Percentiles rank a stretch among this genome's conserved stretches.
Conservation (phyloP, 2,888 invertebrate genomes). For the Lithophane ornitopus region DNA sequence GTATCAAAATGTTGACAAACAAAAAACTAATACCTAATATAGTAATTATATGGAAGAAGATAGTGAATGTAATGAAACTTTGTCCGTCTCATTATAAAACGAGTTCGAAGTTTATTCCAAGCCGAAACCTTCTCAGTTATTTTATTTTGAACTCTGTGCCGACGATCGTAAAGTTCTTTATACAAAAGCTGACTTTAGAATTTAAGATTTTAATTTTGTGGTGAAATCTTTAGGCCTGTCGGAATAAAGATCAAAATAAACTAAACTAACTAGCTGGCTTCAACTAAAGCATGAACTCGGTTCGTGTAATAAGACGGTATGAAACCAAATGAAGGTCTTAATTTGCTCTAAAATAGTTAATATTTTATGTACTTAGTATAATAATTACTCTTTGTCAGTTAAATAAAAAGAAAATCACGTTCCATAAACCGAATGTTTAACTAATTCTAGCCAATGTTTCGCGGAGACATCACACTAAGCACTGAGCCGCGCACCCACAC, state of each 20-base stretch:
- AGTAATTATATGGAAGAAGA: background rate
- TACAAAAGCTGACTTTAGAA: background rate
- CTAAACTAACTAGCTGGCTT: background rate
- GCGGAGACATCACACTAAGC: too few species aligned
- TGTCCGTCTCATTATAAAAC: background rate
- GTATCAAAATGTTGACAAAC: background rate
- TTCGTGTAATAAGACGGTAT: background rate
- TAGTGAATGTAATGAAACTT: background rate
- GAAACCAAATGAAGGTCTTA: background rate
- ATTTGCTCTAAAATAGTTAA: slow-evolving; percentile 4
- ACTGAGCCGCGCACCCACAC: too few species aligned
- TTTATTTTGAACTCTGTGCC: background rate
- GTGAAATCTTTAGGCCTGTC: background rate
- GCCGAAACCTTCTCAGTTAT: background rate
- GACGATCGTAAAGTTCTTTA: background rate
- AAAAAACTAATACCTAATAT: too few species aligned
- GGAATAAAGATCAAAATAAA: background rate
- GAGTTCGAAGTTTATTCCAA: background rate
- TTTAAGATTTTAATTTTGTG: background rate
- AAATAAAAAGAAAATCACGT: slow-evolving; percentile 3
- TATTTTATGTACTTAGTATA: slow-evolving; percentile 19
- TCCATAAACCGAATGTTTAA: too few species aligned
- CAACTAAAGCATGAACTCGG: background rate
- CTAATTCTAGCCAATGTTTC: too few species aligned
- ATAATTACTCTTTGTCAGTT: background rate